phyloP scores from a whole-genome alignment of 1,140 invertebrate genomes.

The Diprion similis region DNA sequence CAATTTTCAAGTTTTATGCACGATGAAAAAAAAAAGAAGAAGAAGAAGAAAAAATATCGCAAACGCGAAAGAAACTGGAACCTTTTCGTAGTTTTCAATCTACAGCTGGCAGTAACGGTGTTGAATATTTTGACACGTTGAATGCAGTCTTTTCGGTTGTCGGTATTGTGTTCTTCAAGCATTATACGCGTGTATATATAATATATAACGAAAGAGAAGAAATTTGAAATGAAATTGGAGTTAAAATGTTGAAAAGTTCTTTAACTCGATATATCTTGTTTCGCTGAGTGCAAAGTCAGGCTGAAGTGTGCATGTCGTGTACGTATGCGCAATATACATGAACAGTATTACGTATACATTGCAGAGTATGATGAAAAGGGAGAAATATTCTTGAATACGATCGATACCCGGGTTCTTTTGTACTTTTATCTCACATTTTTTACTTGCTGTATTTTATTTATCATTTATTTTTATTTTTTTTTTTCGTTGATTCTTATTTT shows the following conservation, averaged over 20 bases:
- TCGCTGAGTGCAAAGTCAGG: conserved; percentile 2
- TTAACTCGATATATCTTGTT: not conserved
- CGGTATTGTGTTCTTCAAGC: no score
- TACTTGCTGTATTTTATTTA: no score
- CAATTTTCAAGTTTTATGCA: conserved; percentile 16
- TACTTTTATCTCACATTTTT: no score
- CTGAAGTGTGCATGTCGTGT: not conserved
- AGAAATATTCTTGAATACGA: not conserved
- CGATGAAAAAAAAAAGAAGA: not conserved
- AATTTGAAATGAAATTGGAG: no score
- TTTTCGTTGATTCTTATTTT: no score
- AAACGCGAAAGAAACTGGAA: conserved; percentile 21
- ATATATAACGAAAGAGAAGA: no score
- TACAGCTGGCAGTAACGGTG: no score
- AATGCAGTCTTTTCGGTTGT: no score
- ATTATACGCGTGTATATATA: no score
- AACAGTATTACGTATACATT: no score
- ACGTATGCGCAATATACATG: not conserved
- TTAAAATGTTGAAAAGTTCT: not conserved
- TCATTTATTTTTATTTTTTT: no score
- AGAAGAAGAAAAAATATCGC: conserved; percentile 1
- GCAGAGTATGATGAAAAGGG: not conserved
- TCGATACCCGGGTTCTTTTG: not conserved
- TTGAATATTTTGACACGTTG: no score
- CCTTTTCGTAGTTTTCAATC: not conserved